Base-by-base conservation (phyloP, 2,797 vertebrate genomes). In the Enteromius radiatus region DNA sequence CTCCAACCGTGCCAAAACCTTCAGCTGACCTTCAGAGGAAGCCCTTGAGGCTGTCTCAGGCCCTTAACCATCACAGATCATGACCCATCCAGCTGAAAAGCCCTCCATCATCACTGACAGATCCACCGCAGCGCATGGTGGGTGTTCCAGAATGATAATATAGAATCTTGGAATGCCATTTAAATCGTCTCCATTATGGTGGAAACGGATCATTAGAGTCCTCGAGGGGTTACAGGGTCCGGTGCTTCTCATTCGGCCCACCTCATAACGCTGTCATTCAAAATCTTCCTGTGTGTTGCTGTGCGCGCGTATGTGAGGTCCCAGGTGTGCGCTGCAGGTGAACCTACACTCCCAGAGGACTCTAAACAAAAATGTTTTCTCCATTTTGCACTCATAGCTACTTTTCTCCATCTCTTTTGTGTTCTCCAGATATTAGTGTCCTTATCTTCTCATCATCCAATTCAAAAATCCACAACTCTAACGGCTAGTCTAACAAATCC, bases 81-180 rank as follows among this genome's bases (percentile, higher is more conserved):
- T 63, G 76, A 85, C 64, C 84, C 63, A 59, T 47, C 26, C 80
- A 74, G 76, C 63, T 76, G 61, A 82, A 76, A 56, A 81, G 47
- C 81, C 64, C 73, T 83, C 81, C 74, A 77, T 83, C 74, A 77
- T 59, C 12, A 8, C 81, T 83, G 84, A 80, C 84, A 83, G 81
- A 69, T 84, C 81, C 75, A 84, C 70, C 2, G 38, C 47, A 43
- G 54, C 68, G 69, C 79, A 78, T 2, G 31, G 74, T 67, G 70
- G 76, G 59, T 82, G 84, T 81, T 71, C 84, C 71, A 52, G 82
- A 84, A 86, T 83, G 76, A 82, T 70, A 82, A 84, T 73, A 86
- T 43, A 38, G 76, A 73, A 87, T 79, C 63, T 52, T 31, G 71
- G 61, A 84, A 71, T 26, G 76, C 77, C 86, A 86, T 78, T 76